Evolutionary conservation across 2,797 vertebrate species (phyloP).

Genomic region (Echeneis naucrates): DNA sequence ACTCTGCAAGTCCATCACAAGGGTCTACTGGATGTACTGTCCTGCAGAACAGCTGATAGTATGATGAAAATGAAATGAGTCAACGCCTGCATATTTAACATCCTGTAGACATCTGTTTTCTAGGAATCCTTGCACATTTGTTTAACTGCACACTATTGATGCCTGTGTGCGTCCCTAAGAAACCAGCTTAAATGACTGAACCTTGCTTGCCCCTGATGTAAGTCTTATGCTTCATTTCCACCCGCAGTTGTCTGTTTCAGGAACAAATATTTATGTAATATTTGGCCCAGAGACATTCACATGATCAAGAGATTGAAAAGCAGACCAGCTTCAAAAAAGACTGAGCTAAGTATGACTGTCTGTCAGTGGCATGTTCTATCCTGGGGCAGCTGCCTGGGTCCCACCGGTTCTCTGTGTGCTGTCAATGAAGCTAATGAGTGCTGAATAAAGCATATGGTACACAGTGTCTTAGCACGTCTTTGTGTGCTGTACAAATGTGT

Average conservation of each 20-base stretch:
- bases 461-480: slow-evolving; percentile 21
- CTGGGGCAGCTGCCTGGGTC: neutral
- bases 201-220: slow-evolving; percentile 38
- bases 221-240: slow-evolving; percentile 37
- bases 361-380: slow-evolving; percentile 3
- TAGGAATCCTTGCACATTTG: slow-evolving; percentile 29
- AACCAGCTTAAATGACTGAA: slow-evolving; percentile 23
- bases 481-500: slow-evolving; percentile 7
- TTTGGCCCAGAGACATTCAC: slow-evolving; percentile 18
- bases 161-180: slow-evolving; percentile 26
- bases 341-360: neutral
- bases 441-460: slow-evolving; percentile 44
- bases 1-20: neutral
- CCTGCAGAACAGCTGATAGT: slow-evolving; percentile 34
- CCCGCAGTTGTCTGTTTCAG: slow-evolving; percentile 17
- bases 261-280: slow-evolving; percentile 49
- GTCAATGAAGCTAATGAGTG: slow-evolving; percentile 32
- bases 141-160: slow-evolving; percentile 28
- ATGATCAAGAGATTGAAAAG: slow-evolving; percentile 26
- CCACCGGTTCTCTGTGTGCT: slow-evolving; percentile 23
- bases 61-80: slow-evolving; percentile 21
- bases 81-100: slow-evolving; percentile 22
- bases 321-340: slow-evolving; percentile 14
- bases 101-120: slow-evolving; percentile 58
- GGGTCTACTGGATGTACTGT: slow-evolving; percentile 7